Percentiles rank a stretch among this genome's conserved stretches.
These are phyloP conservation scores for Dryocosmus kuriphilus DNA, from an alignment of 2,888 invertebrate species.

Conservation along the genomic window DNA sequence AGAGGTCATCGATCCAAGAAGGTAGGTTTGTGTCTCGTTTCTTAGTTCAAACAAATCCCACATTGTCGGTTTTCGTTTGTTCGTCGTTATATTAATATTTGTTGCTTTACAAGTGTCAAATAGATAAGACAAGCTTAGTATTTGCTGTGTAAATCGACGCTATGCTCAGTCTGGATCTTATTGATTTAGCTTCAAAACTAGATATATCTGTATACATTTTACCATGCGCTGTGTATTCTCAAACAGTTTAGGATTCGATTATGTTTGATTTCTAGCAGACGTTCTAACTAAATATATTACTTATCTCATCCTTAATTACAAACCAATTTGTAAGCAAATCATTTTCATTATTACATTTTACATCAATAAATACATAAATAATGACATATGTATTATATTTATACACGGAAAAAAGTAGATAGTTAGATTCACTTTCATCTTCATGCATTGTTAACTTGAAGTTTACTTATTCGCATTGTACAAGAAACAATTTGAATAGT, in stretches of 20 bases:
- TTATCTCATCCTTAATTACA: background rate
- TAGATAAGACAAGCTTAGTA: slow-evolving; percentile 64
- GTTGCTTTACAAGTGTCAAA: slow-evolving; percentile 68
- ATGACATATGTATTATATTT: no score
- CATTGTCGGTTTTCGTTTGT: slow-evolving; percentile 62
- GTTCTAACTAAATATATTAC: background rate
- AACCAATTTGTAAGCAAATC: background rate
- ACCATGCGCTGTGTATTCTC: background rate
- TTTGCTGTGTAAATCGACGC: slow-evolving; percentile 20
- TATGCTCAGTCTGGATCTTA: slow-evolving; percentile 31
- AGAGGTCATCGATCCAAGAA: slow-evolving; percentile 54
- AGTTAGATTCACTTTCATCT: no score
- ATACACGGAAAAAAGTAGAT: no score
- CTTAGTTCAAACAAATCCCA: slow-evolving; percentile 58
- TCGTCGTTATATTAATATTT: slow-evolving; percentile 67
- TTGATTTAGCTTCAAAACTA: slow-evolving; percentile 35
- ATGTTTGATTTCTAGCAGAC: background rate
- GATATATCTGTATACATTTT: slow-evolving; percentile 19
- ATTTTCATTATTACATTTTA: no score
- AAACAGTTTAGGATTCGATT: background rate
- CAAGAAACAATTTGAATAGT: no score
- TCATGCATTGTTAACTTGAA: no score
- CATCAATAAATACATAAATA: no score
- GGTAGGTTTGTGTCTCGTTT: slow-evolving; percentile 58
- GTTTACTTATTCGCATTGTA: no score